Evolutionary conservation across 2,113 vertebrate species (phyloP), one percentile per base, ranked within the genome.

Genomic region (Dipodomys stephensi): DNA sequence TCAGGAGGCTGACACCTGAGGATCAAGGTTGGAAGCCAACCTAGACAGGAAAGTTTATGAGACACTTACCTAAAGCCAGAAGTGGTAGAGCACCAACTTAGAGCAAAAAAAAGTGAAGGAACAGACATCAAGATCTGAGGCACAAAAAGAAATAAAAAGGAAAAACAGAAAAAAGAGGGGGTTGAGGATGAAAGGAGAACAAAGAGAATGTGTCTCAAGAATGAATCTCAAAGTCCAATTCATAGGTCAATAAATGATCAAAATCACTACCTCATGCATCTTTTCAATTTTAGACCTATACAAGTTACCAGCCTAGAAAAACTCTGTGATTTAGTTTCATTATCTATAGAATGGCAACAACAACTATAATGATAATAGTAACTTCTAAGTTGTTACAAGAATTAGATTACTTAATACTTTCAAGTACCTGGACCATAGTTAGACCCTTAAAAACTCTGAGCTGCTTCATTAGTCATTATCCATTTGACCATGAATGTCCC

Each of bases 381-480:
- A 91, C 25, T 93, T 95, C 60, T 74, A 81, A 28, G 4, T 95
- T 90, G 72, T 93, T 94, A 91, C 1, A 92, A 86, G 93, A 96
- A 94, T 91, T 93, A 95, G 87, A 83, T 85, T 60, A 46, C 44
- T 86, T 94, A 95, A 96, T 95, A 88, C 23, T 49, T 95, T 19
- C 49, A 94, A 90, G 94, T 64, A 64, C 74, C 78, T 85, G 65
- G 74, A 93, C 83, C 88, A 86, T 25, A 90, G 87, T 84, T 91
- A 94, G 71, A 83, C 81, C 89, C 81, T 94, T 94, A 94, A 69
- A 92, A 94, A 74, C 73, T 68, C 57, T 62, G 90, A 94, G 44
- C 92, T 76, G 78, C 92, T 95, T 96, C 94, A 92, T 93, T 83
- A 88, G 67, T 83, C 96, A 88, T 85, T 90, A 93, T 92, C 76